Conservation (phyloP, 2,888 invertebrate genomes). For the Volucella bombylans region DNA sequence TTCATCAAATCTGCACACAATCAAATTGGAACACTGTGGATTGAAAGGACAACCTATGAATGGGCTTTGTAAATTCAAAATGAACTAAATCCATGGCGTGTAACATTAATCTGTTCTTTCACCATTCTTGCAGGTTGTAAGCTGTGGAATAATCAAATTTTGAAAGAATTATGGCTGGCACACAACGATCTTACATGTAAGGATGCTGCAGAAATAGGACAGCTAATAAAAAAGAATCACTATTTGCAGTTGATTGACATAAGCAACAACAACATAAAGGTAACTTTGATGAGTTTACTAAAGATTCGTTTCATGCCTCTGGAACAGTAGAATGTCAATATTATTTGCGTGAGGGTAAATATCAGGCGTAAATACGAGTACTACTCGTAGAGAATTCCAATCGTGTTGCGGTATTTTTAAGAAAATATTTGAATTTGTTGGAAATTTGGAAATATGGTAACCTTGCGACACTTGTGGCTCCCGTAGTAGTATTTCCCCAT, state of each 20-base stretch:
- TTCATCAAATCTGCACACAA: constrained; percentile 87
- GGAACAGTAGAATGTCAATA: constrained; percentile 19
- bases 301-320: not conserved
- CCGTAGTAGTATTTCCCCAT: constrained; percentile 29
- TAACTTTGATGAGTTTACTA: constrained; percentile 72
- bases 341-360: constrained; percentile 8
- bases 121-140: constrained; percentile 86
- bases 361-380: constrained; percentile 29
- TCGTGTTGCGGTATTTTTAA: constrained; percentile 15
- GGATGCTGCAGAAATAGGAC: constrained; percentile 91
- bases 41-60: constrained; percentile 89
- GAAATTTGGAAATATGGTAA: too few relatives aligned
- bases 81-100: not conserved
- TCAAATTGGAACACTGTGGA: constrained; percentile 90
- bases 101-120: not conserved
- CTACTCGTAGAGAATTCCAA: constrained; percentile 26
- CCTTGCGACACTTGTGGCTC: constrained; percentile 31
- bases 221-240: constrained; percentile 89
- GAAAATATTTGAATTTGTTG: constrained; percentile 25
- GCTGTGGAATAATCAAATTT: constrained; percentile 88
- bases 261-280: constrained; percentile 87
- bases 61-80: constrained; percentile 86
- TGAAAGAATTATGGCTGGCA: constrained; percentile 91
- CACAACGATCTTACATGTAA: constrained; percentile 89
- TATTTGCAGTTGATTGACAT: constrained; percentile 91